These are phyloP conservation scores for Laticauda colubrina DNA, from an alignment of 2,113 vertebrate genomes.

Conservation along the genomic window DNA sequence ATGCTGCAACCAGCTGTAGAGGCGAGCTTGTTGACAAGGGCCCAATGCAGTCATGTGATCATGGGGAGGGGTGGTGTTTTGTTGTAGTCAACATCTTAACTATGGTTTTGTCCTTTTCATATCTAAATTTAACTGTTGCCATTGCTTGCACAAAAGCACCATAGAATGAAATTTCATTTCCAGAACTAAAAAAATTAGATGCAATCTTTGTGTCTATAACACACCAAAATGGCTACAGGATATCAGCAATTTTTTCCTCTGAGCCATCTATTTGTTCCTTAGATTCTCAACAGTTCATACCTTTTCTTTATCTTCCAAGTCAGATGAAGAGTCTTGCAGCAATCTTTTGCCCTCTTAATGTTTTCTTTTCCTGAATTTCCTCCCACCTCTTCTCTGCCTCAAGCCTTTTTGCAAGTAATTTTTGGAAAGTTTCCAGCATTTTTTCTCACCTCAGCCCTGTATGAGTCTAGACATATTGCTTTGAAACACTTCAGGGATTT, in stretches of 20 bases:
- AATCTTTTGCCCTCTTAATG: not conserved
- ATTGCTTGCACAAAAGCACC: not conserved
- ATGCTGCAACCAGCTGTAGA: not conserved
- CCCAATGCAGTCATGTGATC: not conserved
- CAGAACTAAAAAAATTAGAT: not conserved
- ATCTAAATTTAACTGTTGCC: not conserved
- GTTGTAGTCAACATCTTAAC: not conserved
- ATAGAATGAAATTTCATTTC: not conserved
- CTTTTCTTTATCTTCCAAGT: not conserved
- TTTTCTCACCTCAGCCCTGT: not conserved
- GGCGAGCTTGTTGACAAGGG: not conserved
- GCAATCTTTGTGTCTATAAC: accelerated
- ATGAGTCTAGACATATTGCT: conserved; percentile 3
- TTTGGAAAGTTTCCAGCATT: accelerated
- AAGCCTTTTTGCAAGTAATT: conserved; percentile 7
- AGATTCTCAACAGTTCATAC: accelerated
- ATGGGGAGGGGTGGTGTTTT: not conserved
- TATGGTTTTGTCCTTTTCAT: not conserved
- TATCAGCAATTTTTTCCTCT: not conserved
- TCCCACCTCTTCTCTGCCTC: not conserved
- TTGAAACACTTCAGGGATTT: not conserved
- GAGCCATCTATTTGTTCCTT: accelerated
- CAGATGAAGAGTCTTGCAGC: not conserved
- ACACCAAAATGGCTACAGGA: not conserved
- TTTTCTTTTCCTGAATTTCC: not conserved